A percentile compares a stretch with the other conserved stretches of the same genome.
Conservation (phyloP, 2,797 vertebrate genomes). For the Mormyrus proboscirostris region DNA sequence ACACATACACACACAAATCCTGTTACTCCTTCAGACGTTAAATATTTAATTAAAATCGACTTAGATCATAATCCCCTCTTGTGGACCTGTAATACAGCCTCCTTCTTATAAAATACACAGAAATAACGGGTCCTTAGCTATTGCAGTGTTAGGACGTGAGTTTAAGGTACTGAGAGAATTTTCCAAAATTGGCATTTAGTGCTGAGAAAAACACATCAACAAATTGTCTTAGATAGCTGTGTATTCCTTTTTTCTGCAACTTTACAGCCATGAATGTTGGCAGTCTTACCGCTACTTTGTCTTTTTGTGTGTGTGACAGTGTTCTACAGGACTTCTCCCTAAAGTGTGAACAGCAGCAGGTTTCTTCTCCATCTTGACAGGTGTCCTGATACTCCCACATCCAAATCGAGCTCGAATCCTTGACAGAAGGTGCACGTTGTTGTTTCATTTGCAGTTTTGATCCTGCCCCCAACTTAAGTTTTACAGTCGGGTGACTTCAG, state of each 20-base stretch:
- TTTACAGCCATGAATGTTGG: background rate
- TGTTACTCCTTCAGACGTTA: constrained; percentile 20
- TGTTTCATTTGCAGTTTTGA: background rate
- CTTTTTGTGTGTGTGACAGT: background rate
- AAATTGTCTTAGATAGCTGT: background rate
- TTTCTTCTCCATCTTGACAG: background rate
- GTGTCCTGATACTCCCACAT: background rate
- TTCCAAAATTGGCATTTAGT: background rate
- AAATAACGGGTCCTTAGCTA: background rate
- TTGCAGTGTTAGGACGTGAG: constrained; percentile 24
- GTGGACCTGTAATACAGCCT: constrained; percentile 30
- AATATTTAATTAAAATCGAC: constrained; percentile 28
- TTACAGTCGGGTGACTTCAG: background rate
- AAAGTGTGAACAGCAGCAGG: background rate
- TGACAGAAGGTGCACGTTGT: background rate
- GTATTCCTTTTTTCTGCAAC: background rate
- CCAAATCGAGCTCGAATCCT: background rate
- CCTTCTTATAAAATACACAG: background rate
- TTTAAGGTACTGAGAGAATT: constrained; percentile 12
- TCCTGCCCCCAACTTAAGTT: background rate
- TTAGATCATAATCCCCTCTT: constrained; percentile 27
- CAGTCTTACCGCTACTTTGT: background rate
- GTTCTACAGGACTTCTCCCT: background rate
- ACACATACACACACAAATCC: constrained; percentile 15
- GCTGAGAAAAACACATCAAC: background rate